Evolutionary conservation across 2,113 vertebrate species (phyloP).

Genomic region (Poeciliopsis prolifica): DNA sequence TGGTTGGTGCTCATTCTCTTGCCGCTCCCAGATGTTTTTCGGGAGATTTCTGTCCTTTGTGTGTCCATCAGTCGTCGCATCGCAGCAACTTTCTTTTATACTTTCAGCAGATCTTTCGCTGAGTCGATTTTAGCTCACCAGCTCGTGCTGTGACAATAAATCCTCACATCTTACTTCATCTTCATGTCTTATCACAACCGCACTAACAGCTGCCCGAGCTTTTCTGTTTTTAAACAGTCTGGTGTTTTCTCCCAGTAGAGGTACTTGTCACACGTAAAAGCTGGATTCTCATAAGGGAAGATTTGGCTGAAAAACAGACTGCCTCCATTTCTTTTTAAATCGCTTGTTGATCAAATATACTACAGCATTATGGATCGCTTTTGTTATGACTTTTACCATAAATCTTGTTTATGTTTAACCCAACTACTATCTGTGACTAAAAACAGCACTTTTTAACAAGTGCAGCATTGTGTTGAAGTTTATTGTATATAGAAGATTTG

Average conservation of each 20-base stretch:
- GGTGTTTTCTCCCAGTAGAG: conserved; percentile 3
- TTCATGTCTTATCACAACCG: background rate
- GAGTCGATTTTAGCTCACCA: conserved; percentile 43
- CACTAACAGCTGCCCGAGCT: background rate
- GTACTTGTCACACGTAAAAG: background rate
- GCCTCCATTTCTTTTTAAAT: conserved; percentile 1
- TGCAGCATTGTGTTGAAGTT: conserved; percentile 8
- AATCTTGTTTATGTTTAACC: conserved; percentile 20
- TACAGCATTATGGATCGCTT: conserved; percentile 28
- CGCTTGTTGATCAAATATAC: conserved; percentile 35
- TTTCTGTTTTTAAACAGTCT: background rate
- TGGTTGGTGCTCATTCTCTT: conserved; percentile 11
- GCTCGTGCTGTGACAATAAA: conserved; percentile 6
- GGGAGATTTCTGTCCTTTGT: background rate
- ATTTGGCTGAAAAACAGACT: background rate
- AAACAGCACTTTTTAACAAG: conserved; percentile 16
- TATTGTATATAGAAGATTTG: conserved; percentile 34
- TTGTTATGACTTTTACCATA: background rate
- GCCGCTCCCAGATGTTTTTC: too few species aligned
- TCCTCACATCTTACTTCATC: background rate
- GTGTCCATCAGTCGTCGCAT: background rate
- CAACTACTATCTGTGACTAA: conserved; percentile 16
- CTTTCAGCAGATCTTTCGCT: conserved; percentile 1
- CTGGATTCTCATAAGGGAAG: conserved; percentile 24
- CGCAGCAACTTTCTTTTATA: conserved; percentile 29